These are phyloP conservation scores for Aix galericulata DNA, from an alignment of 2,113 vertebrate species.

Conservation along the genomic window DNA sequence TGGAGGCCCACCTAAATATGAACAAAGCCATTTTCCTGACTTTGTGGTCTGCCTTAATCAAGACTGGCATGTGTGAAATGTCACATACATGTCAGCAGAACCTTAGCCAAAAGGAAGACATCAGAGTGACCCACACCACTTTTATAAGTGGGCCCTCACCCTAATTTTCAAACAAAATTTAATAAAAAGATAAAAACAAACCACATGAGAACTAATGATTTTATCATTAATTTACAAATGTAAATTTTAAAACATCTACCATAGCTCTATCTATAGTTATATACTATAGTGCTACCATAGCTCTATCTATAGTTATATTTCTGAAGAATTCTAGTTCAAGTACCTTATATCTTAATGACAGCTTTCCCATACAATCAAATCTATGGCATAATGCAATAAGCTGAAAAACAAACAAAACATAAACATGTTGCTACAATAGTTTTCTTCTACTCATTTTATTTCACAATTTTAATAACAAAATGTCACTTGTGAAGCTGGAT, in stretches of 20 bases:
- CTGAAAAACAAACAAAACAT: not conserved
- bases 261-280: not conserved
- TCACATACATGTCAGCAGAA: not conserved
- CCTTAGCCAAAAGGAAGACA: not conserved
- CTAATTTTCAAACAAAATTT: not conserved
- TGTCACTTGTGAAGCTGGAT: not conserved
- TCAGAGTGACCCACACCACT: not conserved
- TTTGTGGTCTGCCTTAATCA: not conserved
- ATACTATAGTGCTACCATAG: not conserved
- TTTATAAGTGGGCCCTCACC: not conserved
- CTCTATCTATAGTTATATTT: not conserved
- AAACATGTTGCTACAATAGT: not conserved
- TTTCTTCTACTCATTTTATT: not conserved
- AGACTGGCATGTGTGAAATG: not conserved
- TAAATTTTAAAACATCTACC: not conserved
- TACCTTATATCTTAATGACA: not conserved
- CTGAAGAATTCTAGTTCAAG: not conserved
- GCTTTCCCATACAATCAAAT: not conserved
- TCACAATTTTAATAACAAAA: not conserved
- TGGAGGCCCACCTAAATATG: not conserved
- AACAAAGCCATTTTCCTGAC: not conserved
- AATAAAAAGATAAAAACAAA: not conserved
- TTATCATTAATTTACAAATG: not conserved
- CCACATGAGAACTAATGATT: not conserved
- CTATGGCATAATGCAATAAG: not conserved